A percentile compares a stretch with the other conserved stretches of the same genome.
These are phyloP conservation scores for Chloroceryle aenea DNA, from an alignment of 2,113 vertebrate genomes.

Conservation along the genomic window DNA sequence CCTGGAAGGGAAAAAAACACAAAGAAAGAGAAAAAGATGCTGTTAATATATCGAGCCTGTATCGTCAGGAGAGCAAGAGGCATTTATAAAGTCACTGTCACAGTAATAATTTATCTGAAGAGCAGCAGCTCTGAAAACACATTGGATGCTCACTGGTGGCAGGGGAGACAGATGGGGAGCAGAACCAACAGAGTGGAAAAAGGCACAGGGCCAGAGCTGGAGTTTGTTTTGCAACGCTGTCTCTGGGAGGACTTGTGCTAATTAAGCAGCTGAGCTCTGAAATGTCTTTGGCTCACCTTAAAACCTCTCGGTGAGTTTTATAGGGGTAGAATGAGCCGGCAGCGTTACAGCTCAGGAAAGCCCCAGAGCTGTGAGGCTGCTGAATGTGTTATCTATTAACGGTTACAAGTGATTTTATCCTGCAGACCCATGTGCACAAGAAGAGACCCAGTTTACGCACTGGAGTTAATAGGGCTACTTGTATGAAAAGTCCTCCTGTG, in stretches of 20 bases:
- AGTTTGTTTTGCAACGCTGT: neutral
- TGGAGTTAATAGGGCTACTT: neutral
- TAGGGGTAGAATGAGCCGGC: neutral
- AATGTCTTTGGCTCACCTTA: neutral
- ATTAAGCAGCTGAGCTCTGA: neutral
- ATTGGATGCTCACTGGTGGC: neutral
- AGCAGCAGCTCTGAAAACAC: neutral
- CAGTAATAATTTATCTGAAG: neutral
- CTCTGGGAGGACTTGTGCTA: neutral
- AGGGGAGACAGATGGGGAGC: constrained; percentile 26
- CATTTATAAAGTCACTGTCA: neutral
- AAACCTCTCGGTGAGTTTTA: neutral
- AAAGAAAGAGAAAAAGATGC: neutral
- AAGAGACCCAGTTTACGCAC: neutral
- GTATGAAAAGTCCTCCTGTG: neutral
- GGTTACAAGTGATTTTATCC: neutral
- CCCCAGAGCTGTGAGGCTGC: neutral
- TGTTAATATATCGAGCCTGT: neutral
- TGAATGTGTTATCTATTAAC: neutral
- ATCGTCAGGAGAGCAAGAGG: neutral
- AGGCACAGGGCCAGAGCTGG: neutral
- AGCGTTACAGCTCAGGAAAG: neutral
- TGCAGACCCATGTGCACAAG: fast-evolving
- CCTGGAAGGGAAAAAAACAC: constrained; percentile 72
- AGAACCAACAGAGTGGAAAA: neutral